Evolutionary conservation across 2,113 vertebrate genomes (phyloP).

Genomic region (Motacilla tschutschensis): DNA sequence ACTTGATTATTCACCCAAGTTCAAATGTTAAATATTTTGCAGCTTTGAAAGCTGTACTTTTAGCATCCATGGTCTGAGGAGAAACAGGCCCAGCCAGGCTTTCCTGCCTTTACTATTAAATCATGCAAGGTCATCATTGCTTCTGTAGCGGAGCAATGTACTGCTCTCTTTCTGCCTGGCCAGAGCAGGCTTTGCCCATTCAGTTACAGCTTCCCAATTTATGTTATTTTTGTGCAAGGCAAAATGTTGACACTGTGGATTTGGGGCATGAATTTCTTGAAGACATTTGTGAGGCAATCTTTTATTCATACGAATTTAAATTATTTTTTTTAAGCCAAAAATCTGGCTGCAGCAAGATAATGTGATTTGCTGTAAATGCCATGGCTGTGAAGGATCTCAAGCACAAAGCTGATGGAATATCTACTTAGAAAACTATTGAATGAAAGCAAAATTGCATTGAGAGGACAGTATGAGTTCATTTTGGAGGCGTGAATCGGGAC

Average conservation of each 20-base stretch:
- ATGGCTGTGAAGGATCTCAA: slow-evolving; percentile 14
- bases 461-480: neutral
- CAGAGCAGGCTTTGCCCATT: neutral
- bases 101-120: neutral
- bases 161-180: neutral
- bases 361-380: slow-evolving; percentile 25
- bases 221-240: neutral
- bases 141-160: neutral
- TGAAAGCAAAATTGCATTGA: neutral
- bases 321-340: slow-evolving; percentile 16
- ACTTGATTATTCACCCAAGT: neutral
- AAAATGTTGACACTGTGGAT: slow-evolving; percentile 15
- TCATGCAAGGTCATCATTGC: neutral
- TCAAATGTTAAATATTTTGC: neutral
- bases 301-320: slow-evolving; percentile 27
- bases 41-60: neutral
- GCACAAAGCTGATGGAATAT: slow-evolving; percentile 7
- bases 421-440: neutral
- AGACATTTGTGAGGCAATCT: slow-evolving; percentile 33
- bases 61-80: neutral
- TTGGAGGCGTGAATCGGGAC: neutral
- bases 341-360: slow-evolving; percentile 26
- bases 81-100: neutral
- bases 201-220: neutral
- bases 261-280: neutral